A percentile compares a stretch with the other conserved stretches of the same genome.
Evolutionary conservation across 2,113 vertebrate species (phyloP).

Genomic region (Phalacrocorax carbo): DNA sequence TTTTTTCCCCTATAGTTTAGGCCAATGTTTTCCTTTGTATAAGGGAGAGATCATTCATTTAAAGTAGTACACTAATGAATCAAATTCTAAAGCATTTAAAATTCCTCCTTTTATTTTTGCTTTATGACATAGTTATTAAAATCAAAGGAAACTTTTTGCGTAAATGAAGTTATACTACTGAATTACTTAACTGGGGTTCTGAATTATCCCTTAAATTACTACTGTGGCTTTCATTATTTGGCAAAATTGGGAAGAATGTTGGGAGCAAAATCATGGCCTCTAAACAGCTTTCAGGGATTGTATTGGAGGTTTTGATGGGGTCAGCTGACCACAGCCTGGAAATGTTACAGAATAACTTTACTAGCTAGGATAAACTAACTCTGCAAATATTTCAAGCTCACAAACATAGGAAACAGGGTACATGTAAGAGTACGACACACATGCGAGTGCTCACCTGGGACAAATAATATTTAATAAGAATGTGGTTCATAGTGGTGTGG

Average conservation of each 20-base stretch:
- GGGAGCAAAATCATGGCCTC: not conserved
- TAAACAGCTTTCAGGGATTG: not conserved
- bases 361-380: not conserved
- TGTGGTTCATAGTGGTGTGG: not conserved
- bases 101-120: not conserved
- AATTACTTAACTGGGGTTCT: not conserved
- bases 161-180: not conserved
- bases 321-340: not conserved
- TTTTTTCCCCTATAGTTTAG: not conserved
- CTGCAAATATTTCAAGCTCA: not conserved
- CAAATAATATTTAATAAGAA: not conserved
- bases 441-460: not conserved
- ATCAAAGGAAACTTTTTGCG: not conserved
- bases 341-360: not conserved
- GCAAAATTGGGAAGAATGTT: not conserved
- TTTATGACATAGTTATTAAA: not conserved
- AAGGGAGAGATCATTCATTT: not conserved
- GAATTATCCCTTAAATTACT: not conserved
- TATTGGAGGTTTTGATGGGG: not conserved
- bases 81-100: not conserved
- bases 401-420: not conserved
- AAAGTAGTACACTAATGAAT: not conserved
- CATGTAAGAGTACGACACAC: too few species aligned
- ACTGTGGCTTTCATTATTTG: not conserved
- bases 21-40: not conserved